These are phyloP conservation scores for Oenanthe oenanthe DNA, from an alignment of 2,113 vertebrate species.

Conservation along the genomic window DNA sequence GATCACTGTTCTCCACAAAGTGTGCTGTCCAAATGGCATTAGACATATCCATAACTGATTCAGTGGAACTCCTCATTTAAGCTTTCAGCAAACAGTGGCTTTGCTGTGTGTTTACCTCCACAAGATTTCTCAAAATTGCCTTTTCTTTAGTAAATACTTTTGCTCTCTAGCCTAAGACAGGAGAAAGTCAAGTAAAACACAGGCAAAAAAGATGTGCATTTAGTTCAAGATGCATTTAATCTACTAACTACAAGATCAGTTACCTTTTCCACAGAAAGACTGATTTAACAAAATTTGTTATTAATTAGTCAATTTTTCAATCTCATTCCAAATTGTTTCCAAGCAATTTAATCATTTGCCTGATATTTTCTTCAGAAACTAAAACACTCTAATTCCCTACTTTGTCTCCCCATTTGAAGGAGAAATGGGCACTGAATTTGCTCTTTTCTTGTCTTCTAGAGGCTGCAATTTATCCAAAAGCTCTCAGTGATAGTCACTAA, in stretches of 20 bases:
- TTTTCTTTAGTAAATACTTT: background rate
- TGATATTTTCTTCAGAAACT: background rate
- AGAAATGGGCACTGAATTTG: background rate
- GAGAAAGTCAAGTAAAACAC: background rate
- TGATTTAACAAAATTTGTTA: background rate
- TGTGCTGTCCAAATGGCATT: background rate
- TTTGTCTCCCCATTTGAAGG: background rate
- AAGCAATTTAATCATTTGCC: background rate
- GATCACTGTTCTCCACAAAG: background rate
- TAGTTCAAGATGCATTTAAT: background rate
- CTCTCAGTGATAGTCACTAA: background rate
- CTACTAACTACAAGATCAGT: background rate
- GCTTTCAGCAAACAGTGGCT: background rate
- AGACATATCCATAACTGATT: background rate
- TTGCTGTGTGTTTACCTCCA: background rate
- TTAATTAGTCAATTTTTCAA: background rate
- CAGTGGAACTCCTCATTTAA: background rate
- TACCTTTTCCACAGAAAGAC: background rate
- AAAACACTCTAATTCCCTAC: background rate
- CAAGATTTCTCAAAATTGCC: background rate
- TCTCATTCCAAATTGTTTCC: background rate
- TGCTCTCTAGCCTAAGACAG: background rate
- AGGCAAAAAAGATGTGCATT: background rate
- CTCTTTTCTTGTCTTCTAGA: background rate
- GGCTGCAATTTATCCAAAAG: background rate